Conservation (phyloP, 2,888 invertebrate genomes). For the Hypsopygia costalis region DNA sequence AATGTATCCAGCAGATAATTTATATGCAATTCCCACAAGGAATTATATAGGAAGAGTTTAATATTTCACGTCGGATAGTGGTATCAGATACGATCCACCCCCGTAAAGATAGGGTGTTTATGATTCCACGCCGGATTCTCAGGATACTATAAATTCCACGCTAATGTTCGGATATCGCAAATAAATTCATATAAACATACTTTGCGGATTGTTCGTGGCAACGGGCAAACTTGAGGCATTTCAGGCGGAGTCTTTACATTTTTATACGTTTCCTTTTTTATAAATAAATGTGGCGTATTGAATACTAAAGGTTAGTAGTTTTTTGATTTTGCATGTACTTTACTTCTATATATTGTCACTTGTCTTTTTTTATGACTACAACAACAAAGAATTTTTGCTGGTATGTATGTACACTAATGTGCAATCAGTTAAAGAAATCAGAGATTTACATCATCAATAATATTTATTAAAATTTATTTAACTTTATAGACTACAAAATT, state of each 20-base stretch:
- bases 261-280: no score
- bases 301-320: no score
- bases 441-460: no score
- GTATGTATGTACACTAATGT: no score
- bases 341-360: no score
- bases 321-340: no score
- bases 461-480: no score
- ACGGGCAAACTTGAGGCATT: background rate
- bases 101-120: constrained; percentile 13
- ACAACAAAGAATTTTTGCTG: no score
- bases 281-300: no score
- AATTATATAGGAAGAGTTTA: constrained; percentile 1
- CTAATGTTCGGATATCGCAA: constrained; percentile 14
- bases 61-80: constrained; percentile 4
- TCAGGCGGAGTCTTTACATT: background rate
- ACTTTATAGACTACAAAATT: no score
- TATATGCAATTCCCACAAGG: background rate
- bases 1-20: background rate
- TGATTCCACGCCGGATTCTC: constrained; percentile 10
- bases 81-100: background rate
- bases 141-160: constrained; percentile 18
- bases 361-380: no score
- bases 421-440: no score
- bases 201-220: background rate
- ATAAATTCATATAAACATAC: constrained; percentile 9